These are phyloP conservation scores for Lordiphosa mommai DNA, from an alignment of 1,140 invertebrate species.

Conservation along the genomic window DNA sequence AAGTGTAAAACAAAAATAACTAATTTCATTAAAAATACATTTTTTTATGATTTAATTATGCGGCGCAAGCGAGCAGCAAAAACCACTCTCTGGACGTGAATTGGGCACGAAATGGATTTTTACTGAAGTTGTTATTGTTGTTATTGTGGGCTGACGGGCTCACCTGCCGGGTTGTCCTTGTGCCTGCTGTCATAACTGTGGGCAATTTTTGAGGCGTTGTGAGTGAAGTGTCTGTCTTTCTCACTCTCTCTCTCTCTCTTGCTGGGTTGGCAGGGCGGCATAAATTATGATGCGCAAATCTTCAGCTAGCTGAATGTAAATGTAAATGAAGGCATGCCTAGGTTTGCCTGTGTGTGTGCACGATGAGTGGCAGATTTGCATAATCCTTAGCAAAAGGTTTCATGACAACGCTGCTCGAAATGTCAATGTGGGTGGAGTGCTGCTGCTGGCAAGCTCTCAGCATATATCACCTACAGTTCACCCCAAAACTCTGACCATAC, in stretches of 20 bases:
- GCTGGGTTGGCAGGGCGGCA: conserved; percentile 34
- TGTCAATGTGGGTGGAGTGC: conserved; percentile 56
- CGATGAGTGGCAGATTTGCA: conserved; percentile 75
- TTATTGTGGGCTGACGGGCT: conserved; percentile 14
- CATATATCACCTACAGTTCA: conserved; percentile 24
- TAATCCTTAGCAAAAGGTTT: conserved; percentile 76
- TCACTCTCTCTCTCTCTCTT: conserved; percentile 19
- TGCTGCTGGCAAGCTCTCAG: conserved; percentile 11
- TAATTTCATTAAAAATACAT: conserved; percentile 59
- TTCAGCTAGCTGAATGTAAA: conserved; percentile 76
- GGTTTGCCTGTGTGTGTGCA: conserved; percentile 39
- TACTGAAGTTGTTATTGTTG: conserved; percentile 16
- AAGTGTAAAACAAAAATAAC: conserved; percentile 25
- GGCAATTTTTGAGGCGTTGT: conserved; percentile 71
- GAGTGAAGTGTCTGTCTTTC: conserved; percentile 55
- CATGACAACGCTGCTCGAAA: conserved; percentile 72
- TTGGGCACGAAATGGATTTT: conserved; percentile 24
- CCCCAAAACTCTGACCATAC: conserved; percentile 15
- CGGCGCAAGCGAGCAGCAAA: conserved; percentile 11
- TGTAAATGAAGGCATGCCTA: conserved; percentile 68
- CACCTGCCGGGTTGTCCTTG: conserved; percentile 29
- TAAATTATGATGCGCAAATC: conserved; percentile 77
- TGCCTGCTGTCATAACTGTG: conserved; percentile 53
- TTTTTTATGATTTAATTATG: conserved; percentile 54
- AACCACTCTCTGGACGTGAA: conserved; percentile 20